These are phyloP conservation scores for Brachionus koreanus DNA, from an alignment of 1,140 invertebrate species.

Conservation along the genomic window DNA sequence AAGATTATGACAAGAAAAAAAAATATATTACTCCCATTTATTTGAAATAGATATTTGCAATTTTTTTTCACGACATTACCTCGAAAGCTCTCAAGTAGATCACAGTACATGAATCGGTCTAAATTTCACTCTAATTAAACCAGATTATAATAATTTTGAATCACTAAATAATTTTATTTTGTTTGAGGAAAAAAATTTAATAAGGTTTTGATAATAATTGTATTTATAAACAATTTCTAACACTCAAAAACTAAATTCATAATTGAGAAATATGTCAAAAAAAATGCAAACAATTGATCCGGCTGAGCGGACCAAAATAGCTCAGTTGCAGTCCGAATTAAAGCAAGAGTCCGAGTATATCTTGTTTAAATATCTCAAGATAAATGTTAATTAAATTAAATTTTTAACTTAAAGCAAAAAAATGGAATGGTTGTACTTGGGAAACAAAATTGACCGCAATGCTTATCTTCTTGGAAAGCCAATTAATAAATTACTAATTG, in stretches of 20 bases:
- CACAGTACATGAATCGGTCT: not conserved
- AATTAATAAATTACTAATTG: conserved; percentile 27
- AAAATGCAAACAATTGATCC: conserved; percentile 44
- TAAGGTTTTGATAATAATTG: not conserved
- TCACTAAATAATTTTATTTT: too few relatives aligned
- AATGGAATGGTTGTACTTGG: conserved; percentile 41
- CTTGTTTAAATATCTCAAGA: not conserved
- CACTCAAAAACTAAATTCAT: not conserved
- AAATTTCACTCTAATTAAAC: not conserved
- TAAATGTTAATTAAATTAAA: not conserved
- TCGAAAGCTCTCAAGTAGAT: not conserved
- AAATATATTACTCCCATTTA: not conserved
- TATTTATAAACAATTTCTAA: not conserved
- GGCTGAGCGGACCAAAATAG: conserved; percentile 22
- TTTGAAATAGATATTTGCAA: not conserved
- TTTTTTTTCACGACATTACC: not conserved
- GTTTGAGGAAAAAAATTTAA: not conserved
- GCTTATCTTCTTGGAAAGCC: conserved; percentile 37
- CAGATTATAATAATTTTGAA: too few relatives aligned
- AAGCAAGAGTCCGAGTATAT: conserved; percentile 13
- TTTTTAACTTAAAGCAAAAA: not conserved
- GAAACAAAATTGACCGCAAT: conserved; percentile 28
- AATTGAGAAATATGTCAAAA: conserved; percentile 18
- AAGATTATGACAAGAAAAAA: not conserved
- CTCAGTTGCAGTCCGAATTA: not conserved